Evolutionary conservation across 1,140 invertebrate species (phyloP), one percentile per base, ranked within the genome.

Genomic region (Dryas iulia): DNA sequence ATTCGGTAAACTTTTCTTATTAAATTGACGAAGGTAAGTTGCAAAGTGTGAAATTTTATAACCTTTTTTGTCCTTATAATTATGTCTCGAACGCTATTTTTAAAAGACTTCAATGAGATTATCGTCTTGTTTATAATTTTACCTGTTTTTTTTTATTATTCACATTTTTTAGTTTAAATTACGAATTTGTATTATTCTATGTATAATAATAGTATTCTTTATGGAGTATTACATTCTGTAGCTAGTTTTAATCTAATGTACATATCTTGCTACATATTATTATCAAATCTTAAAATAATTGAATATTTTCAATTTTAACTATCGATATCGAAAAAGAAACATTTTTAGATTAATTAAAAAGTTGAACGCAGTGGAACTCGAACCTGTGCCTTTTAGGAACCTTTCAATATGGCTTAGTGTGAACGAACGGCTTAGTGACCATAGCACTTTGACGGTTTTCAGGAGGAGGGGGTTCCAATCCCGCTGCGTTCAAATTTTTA

Each of bases 211-310:
- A 79, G 80, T 86, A 86, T 83, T 87, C 70, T 72, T 76, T 75
- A 72, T 80, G 23, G 77, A 83, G 83, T 86, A 87, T 89, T 86
- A 83, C 67, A 69, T 72, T 74, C 28, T 77, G 10, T 35, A 66
- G 39, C 54, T 71, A 66, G 68, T 54, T 30, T 47, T 33, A 61
- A 70, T 60, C 21, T 53, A 28, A 66, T 79, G 78, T 79, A 78
- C 78, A 78, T 80, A 76, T 80, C 76, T 72, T 66, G 69, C 62
- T 73, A 69, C 73, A 77, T 74, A 74, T 74, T 70, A 58, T 65
- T 71, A 61, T 71, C 25, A 47, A 56, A 69, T 31, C 11, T 31
- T 64, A 54, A 53, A 58, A 24, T 70, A 25, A 31, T 66, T 66
- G 14, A 72, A 62, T 52, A 54, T 57, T 24, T 52, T 6, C 47